Conservation (phyloP, 2,797 vertebrate species). For the Rhinogobio ventralis region DNA sequence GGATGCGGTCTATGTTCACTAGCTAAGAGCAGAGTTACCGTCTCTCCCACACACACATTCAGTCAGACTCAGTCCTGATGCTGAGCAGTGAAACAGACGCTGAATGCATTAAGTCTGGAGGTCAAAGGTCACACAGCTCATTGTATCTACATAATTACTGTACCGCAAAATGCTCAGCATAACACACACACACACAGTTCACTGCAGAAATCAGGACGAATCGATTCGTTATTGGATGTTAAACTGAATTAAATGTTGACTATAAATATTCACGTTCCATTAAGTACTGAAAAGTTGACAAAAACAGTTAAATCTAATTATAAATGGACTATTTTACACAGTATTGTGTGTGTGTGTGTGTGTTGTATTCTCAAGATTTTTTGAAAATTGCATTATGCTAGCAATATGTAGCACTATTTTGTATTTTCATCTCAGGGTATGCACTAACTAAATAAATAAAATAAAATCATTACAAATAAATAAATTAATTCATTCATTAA, state of each 20-base stretch:
- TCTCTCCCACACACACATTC: neutral
- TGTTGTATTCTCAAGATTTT: neutral
- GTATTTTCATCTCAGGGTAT: neutral
- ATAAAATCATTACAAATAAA: neutral
- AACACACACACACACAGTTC: conserved; percentile 15
- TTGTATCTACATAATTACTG: neutral
- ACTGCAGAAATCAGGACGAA: neutral
- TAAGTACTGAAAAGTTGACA: neutral
- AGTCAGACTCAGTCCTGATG: neutral
- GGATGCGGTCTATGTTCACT: neutral
- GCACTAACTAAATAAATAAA: neutral
- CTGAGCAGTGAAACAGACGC: conserved; percentile 10
- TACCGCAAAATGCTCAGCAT: neutral
- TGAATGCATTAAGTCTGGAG: conserved; percentile 24
- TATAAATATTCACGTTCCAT: neutral
- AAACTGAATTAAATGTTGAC: neutral
- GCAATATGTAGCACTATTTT: neutral
- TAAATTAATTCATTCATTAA: too few species aligned
- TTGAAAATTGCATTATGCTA: neutral
- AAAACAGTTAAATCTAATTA: neutral
- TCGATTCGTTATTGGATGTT: neutral
- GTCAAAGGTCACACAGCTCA: conserved; percentile 14
- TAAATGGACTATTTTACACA: neutral
- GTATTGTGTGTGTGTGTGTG: neutral
- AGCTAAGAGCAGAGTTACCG: neutral